Base-by-base conservation (phyloP, 2,113 vertebrate genomes). In the Colius striatus region DNA sequence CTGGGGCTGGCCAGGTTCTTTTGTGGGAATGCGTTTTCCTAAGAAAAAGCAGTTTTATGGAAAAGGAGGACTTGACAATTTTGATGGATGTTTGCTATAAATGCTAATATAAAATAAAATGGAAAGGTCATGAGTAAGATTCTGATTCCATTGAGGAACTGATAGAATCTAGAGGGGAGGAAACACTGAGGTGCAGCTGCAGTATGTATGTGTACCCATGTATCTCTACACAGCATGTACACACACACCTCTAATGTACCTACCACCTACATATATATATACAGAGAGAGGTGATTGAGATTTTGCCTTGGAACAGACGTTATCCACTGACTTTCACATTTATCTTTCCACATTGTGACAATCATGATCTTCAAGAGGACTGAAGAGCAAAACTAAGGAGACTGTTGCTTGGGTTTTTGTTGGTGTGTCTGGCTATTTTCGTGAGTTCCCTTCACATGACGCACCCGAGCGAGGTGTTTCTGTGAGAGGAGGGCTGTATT, bases 161-260 rank as follows among this genome's bases (percentile, higher is more conserved):
- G 1, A 3, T 27, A 15, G 29, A 19, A 23, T 70, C 32, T 48
- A 27, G 43, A 63, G 70, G 26, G n/a, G 22, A 41, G 21, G 29
- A 67, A 32, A 32, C 18, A 6, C 16, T 8, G 60, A 30, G 53
- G 8, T 54, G 63, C 32, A 47, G 17, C 16, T 32, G 23, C 25
- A 26, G 34, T 1, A 2, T 1, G 0, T 15, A 23, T 22, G 1
- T 2, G 11, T 26, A 48, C 2, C 5, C 38, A 2, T 9, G 38
- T 32, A 2, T 38, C 60, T 63, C 58, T 54, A 4, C 22, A 54
- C 25, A 17, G 10, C 11, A 4, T 5, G 12, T 30, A 11, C 4
- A 7, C 26, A 3, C 27, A 2, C 26, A 11, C 16, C 17, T 30
- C 6, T 38, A 7, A 23, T 9, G 30, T 32, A 8, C 11, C 20